Conservation (phyloP, 2,888 invertebrate species). For the Cheilosia scutellata region DNA sequence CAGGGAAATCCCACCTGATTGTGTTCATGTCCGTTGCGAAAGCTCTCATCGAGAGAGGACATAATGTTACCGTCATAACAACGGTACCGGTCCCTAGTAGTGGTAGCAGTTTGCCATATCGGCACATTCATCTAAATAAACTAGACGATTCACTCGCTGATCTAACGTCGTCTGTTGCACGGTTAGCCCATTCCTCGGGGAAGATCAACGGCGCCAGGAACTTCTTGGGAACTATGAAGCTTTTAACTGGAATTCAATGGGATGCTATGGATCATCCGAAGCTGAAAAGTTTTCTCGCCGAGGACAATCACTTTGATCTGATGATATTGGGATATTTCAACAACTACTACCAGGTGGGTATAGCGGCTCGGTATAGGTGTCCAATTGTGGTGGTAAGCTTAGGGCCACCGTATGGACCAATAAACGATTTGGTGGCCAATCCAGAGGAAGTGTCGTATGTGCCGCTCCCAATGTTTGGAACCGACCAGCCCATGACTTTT, state of each 20-base stretch:
- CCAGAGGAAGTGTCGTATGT: slow-evolving; percentile 68
- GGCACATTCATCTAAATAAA: slow-evolving; percentile 11
- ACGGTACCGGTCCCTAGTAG: slow-evolving; percentile 58
- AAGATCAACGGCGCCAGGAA: not conserved
- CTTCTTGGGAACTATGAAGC: slow-evolving; percentile 13
- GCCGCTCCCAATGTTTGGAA: slow-evolving; percentile 62
- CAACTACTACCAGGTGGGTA: slow-evolving; percentile 76
- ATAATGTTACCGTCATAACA: slow-evolving; percentile 82
- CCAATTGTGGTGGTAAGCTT: slow-evolving; percentile 74
- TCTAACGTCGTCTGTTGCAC: not conserved
- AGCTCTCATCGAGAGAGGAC: slow-evolving; percentile 81
- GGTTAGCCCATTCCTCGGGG: slow-evolving; percentile 1
- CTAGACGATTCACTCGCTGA: slow-evolving; percentile 2
- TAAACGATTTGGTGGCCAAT: slow-evolving; percentile 69
- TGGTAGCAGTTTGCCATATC: not conserved
- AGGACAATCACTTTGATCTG: slow-evolving; percentile 68
- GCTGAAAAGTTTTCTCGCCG: slow-evolving; percentile 41
- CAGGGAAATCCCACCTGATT: slow-evolving; percentile 82
- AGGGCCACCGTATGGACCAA: slow-evolving; percentile 34
- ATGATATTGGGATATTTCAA: slow-evolving; percentile 71
- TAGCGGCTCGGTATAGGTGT: slow-evolving; percentile 77
- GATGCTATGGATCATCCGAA: slow-evolving; percentile 42
- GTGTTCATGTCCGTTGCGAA: slow-evolving; percentile 81
- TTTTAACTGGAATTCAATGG: slow-evolving; percentile 23
- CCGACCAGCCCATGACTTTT: slow-evolving; percentile 77